Base-by-base conservation (phyloP, 2,888 invertebrate species). In the Spatulosminthurus flaviceps region DNA sequence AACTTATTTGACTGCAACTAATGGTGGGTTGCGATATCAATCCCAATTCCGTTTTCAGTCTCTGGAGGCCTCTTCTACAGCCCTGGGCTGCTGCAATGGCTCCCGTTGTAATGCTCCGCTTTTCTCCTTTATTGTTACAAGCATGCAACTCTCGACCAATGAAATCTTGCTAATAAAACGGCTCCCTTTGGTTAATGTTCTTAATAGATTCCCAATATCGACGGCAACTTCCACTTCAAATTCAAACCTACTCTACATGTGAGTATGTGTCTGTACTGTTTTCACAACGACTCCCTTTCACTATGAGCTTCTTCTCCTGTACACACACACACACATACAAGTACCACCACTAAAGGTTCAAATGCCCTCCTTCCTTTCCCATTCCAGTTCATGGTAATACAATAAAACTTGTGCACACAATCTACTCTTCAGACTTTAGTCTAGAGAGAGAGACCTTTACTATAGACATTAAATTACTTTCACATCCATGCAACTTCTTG, bases 21-120 rank as follows among this genome's bases (percentile, higher is more conserved):
- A 85, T 85, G 85, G 84, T 83, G 84, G 83, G 83, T 83, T 84
- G 83, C 85, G 84, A 85, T 85, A 85, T 85, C 85, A 85, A 85
- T 85, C 84, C 85, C 84, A 83, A 85, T 84, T 84, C 84, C 84
- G 83, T 83, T 81, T 79, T 77, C 67, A 79, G 81, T 84, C 83
- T 83, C 84, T 77, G 77, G 83, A 83, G 83, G 76, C 83, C 73
- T 74, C 78, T 73, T 84, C 83, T 80, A 80, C 83, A 82, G 83
- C 82, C 83, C 82, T 82, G 82, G 83, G 83, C 83, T 83, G 79
- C 75, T 76, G 71, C 79, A 77, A 79, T 80, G 74, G 77, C 79
- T 79, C 67, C 60, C 29, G 74, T 51, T 79, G 61, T 77, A 74
- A 73, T 81, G 71, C 75, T 73, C 26, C 79, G 76, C 81, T 79